Base-by-base conservation (phyloP, 1,140 invertebrate species). In the Uloborus diversus region DNA sequence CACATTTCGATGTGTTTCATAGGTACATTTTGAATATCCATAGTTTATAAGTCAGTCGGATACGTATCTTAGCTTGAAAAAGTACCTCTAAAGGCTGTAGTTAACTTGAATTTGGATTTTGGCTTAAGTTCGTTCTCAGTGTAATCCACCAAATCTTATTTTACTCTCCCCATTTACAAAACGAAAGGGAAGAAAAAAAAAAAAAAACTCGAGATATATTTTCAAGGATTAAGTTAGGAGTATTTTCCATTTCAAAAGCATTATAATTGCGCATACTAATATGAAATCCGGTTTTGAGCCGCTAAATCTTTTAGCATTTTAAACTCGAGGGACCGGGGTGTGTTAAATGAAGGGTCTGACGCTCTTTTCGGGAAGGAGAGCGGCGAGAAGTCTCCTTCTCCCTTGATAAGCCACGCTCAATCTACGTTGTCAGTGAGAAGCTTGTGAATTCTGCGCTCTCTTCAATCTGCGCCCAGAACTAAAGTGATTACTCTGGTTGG, bases 401-500 rank as follows among this genome's bases (percentile, higher is more conserved):
- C 25, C 27, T 57, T 49, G 61, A 76, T 76, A 76, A 76, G 61
- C 61, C 61, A 64, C 17, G 9, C 27, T 56, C 73, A 76, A 76
- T 76, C 73, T 76, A 32, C 25, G 61, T 65, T 23, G 47, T 53
- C 57, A 20, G 28, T 51, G 68, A 37, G 30, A 59, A 17, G 20
- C 5, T 17, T 35, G 49, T 33, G 27, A 62, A 27, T 14, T 14
- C 9, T 13, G 37, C 25, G 42, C 59, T 30, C 17, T 65, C 30
- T 32, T 65, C 61, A 65, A 76, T 65, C 70, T 75, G 73, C 61
- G 73, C 47, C 35, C 20, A n/a, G 61, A 76, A 65, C 73, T 76
- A 76, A 76, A 76, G 73, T 76, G 73, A 76, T 76, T 76, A 76
- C 73, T 65, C 57, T 51, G 73, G 47, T 23, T 37, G 47, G 73